A percentile compares a stretch with the other conserved stretches of the same genome.
These are phyloP conservation scores for Daboia siamensis DNA, from an alignment of 2,113 vertebrate species.

Conservation along the genomic window DNA sequence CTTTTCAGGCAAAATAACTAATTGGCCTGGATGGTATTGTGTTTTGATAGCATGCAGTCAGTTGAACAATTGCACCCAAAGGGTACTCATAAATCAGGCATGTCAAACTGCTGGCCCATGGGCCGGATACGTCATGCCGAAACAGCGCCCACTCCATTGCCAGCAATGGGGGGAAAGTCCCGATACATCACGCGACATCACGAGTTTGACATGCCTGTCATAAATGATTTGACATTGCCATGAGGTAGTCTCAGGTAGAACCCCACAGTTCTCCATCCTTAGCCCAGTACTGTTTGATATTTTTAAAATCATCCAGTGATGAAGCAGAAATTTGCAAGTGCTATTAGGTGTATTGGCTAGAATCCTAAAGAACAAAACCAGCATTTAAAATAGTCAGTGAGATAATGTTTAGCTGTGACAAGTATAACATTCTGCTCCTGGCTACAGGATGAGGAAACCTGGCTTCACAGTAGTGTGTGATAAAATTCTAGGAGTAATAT, in stretches of 20 bases:
- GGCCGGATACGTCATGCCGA: no score
- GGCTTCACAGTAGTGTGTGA: no score
- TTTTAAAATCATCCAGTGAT: background rate
- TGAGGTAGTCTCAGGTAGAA: background rate
- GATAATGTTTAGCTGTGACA: no score
- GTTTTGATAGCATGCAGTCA: background rate
- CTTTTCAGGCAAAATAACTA: background rate
- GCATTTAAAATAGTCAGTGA: background rate
- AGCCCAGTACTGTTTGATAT: background rate
- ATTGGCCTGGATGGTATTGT: background rate
- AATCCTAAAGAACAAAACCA: background rate
- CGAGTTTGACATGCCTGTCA: no score
- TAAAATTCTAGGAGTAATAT: no score
- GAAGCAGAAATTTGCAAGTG: background rate
- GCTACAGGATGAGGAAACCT: no score
- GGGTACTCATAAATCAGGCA: background rate
- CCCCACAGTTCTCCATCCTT: background rate
- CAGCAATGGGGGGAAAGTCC: no score
- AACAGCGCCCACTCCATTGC: no score
- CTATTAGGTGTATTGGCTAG: background rate
- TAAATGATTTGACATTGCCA: background rate
- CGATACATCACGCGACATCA: accelerated
- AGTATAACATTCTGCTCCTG: no score
- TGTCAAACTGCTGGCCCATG: no score
- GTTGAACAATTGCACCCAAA: background rate